phyloP scores from a whole-genome alignment of 2,888 invertebrate genomes.

The Platypus cylindrus region DNA sequence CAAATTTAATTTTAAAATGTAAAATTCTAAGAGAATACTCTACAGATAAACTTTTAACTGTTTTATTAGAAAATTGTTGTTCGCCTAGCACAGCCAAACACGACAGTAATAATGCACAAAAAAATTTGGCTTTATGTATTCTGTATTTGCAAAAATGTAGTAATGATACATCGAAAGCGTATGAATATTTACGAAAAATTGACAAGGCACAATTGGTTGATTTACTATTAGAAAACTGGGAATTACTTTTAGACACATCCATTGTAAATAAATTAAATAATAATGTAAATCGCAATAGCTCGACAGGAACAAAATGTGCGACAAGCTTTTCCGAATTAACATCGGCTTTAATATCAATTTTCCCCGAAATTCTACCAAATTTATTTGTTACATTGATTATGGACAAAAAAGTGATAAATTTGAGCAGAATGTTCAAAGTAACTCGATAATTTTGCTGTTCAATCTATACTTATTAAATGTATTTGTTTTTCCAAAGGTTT shows the following conservation, averaged over 20 bases:
- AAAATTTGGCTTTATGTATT: constrained; percentile 35
- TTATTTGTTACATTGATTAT: constrained; percentile 38
- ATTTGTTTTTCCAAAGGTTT: constrained; percentile 39
- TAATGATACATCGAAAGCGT: constrained; percentile 34
- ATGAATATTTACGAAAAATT: constrained; percentile 35
- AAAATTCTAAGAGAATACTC: constrained; percentile 41
- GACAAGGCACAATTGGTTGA: constrained; percentile 31
- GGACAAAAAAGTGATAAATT: constrained; percentile 31
- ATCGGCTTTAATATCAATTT: constrained; percentile 38
- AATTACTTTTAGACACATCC: constrained; percentile 39
- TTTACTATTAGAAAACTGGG: constrained; percentile 37
- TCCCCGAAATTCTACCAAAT: constrained; percentile 36
- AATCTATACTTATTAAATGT: neutral
- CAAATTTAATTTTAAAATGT: constrained; percentile 40
- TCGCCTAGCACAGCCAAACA: no score
- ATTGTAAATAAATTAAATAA: constrained; percentile 19
- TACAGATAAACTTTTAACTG: constrained; percentile 40
- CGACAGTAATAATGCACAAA: neutral
- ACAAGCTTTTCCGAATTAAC: constrained; percentile 44
- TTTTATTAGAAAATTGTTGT: constrained; percentile 30
- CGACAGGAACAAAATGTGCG: no score
- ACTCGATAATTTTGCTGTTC: neutral
- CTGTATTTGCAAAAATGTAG: constrained; percentile 42
- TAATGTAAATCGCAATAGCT: no score
- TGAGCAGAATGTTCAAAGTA: constrained; percentile 36